Evolutionary conservation across 35 echinoderm and acorn worm species (phyloP).

Genomic region (Stichopus chloronotus): DNA sequence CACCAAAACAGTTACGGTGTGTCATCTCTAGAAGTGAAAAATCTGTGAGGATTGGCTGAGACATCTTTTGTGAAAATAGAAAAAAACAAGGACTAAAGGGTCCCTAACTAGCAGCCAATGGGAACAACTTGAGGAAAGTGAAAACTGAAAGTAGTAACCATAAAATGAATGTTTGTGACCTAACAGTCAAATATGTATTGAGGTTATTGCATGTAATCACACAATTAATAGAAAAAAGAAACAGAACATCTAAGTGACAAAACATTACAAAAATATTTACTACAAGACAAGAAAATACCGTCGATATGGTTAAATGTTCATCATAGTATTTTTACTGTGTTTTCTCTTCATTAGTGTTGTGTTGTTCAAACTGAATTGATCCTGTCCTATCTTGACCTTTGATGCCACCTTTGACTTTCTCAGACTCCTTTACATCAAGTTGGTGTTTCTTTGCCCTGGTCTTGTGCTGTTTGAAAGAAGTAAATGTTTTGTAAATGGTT

Average conservation of each 20-base stretch:
- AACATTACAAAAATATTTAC: slow-evolving; percentile 34
- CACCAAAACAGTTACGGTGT: no score
- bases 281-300: not conserved
- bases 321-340: not conserved
- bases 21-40: no score
- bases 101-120: no score
- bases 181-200: no score
- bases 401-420: not conserved
- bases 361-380: slow-evolving; percentile 5
- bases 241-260: not conserved
- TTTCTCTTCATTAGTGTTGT: not conserved
- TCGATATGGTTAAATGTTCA: not conserved
- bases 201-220: no score
- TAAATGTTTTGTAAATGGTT: no score
- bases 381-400: slow-evolving; percentile 7
- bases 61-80: no score
- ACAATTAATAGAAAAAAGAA: not conserved
- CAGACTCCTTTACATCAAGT: not conserved
- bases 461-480: not conserved
- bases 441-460: not conserved
- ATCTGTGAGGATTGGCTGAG: no score
- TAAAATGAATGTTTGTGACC: no score
- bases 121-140: no score
- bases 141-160: no score
- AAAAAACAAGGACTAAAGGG: no score